Evolutionary conservation across 1,140 invertebrate genomes (phyloP).

Genomic region (Sesamia nonagrioides): DNA sequence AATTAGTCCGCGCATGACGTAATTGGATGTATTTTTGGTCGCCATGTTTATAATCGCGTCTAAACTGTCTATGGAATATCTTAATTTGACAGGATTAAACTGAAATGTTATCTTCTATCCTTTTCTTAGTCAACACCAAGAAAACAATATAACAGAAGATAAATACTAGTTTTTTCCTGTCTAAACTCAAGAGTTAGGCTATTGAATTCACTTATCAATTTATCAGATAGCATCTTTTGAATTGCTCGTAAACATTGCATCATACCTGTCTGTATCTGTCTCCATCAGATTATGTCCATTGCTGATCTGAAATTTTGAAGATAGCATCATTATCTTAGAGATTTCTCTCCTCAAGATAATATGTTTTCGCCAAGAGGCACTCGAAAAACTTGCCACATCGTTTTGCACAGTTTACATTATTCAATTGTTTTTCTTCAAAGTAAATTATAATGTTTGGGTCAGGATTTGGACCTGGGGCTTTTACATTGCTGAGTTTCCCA

Average conservation of each 20-base stretch:
- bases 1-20: too few relatives aligned
- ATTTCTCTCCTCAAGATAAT: constrained; percentile 5
- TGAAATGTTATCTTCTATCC: too few relatives aligned
- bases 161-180: too few relatives aligned
- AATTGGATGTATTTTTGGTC: too few relatives aligned
- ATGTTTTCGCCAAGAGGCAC: neutral
- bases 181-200: too few relatives aligned
- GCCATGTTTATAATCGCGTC: too few relatives aligned
- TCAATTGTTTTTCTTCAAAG: neutral
- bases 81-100: too few relatives aligned
- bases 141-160: too few relatives aligned
- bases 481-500: constrained; percentile 31
- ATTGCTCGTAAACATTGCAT: neutral
- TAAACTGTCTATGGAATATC: too few relatives aligned
- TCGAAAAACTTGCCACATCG: neutral
- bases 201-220: too few relatives aligned
- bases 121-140: too few relatives aligned
- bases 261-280: neutral
- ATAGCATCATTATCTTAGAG: constrained; percentile 8
- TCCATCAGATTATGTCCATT: neutral
- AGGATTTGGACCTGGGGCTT: constrained; percentile 9
- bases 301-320: neutral
- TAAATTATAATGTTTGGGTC: constrained; percentile 46
- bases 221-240: too few relatives aligned
- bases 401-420: neutral